These are phyloP conservation scores for Coleophora deauratella DNA, from an alignment of 2,888 invertebrate species.

Conservation along the genomic window DNA sequence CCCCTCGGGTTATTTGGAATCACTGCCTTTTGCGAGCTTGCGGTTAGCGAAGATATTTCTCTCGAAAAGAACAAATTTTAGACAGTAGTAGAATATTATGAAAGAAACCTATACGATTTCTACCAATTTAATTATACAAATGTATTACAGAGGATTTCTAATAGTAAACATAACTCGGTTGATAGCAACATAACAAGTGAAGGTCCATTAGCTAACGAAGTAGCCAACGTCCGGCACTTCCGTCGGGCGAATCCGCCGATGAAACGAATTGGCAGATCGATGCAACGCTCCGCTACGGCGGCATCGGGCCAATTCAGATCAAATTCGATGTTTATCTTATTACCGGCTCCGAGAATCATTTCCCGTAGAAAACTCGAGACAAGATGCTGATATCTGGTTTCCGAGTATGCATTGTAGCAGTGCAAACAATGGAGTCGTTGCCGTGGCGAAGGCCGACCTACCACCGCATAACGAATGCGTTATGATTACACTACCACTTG, in stretches of 20 bases:
- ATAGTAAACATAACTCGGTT: neutral
- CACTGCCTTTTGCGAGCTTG: constrained; percentile 38
- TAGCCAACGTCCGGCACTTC: constrained; percentile 25
- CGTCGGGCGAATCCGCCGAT: constrained; percentile 30
- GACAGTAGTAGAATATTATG: too few species aligned
- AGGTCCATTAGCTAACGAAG: constrained; percentile 32
- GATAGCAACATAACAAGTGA: constrained; percentile 14
- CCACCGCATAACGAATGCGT: constrained; percentile 59
- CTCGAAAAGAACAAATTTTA: constrained; percentile 27
- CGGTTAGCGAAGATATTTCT: constrained; percentile 49
- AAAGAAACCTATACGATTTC: too few species aligned
- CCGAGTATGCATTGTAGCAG: constrained; percentile 60
- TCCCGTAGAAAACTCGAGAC: constrained; percentile 30
- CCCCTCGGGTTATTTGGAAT: constrained; percentile 52
- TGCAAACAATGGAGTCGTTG: constrained; percentile 54
- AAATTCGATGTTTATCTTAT: too few species aligned
- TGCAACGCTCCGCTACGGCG: constrained; percentile 8
- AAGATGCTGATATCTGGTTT: constrained; percentile 62
- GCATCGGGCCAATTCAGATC: neutral
- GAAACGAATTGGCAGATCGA: constrained; percentile 30
- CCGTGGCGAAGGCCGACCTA: constrained; percentile 65
- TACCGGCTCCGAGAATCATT: too few species aligned
- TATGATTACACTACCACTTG: constrained; percentile 28
- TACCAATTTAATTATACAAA: too few species aligned
- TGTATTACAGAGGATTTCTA: too few species aligned